Evolutionary conservation across 2,797 vertebrate species (phyloP), one percentile per base, ranked within the genome.

Genomic region (Acanthornis magna): DNA sequence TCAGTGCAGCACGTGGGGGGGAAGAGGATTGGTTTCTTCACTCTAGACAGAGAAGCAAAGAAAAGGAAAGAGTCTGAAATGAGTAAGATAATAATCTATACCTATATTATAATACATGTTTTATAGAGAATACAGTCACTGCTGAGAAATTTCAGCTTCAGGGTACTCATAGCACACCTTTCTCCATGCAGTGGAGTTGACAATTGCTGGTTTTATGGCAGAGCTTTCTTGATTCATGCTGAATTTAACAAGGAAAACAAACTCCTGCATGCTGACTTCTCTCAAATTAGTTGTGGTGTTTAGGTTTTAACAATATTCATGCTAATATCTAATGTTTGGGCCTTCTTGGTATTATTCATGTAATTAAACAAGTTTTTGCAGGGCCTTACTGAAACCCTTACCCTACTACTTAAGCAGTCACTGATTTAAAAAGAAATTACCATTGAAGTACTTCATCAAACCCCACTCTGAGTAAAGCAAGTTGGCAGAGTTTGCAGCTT

Each of bases 1-100:
- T 83, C 80, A 51, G 47, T 21, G 47, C 47, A 60, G 22, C 30
- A 25, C 0, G 0, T 7, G 10, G 7, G 10, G 22, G 32, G 42
- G 14, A 61, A 70, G 23, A 66, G 40, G 34, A 47, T 8, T 57
- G 42, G 4, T 47, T 75, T 71, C 5, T 7, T 84, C 30, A n/a
- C 32, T 54, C 51, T 54, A 30, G 20, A 67, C 7, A 79, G 34
- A 70, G 54, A 73, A 82, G 26, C 26, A 81, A 81, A 78, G 43
- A 62, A 70, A 85, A 75, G 22, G 9, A 60, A 87, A 23, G 18
- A 40, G 17, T 32, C 25, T 67, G 58, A 85, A 58, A 82, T 22
- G 1, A 89, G 6, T 26, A 71, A 16, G 16, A 50, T 19, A 9
- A 36, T 79, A 2, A 48, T 40, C 55, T 74, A 21, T 34, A 34